These are phyloP conservation scores for Prosopocoilus inquinatus DNA, from an alignment of 2,888 invertebrate species.

Conservation along the genomic window DNA sequence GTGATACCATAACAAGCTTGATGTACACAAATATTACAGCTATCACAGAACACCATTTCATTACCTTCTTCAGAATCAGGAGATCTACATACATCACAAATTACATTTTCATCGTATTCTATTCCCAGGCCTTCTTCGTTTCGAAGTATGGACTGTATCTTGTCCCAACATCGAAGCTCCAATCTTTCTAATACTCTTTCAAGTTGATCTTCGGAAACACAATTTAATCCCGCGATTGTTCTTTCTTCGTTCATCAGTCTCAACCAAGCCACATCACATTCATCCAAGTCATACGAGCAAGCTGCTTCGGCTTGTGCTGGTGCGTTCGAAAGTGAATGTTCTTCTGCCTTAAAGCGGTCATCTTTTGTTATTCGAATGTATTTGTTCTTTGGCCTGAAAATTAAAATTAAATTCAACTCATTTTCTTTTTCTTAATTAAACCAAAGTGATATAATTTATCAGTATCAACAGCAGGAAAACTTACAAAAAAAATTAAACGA, in stretches of 20 bases:
- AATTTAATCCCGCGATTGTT: conserved; percentile 68
- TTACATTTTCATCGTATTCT: conserved; percentile 97
- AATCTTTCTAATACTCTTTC: conserved; percentile 90
- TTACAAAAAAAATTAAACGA: too few relatives aligned
- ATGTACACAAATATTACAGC: conserved; percentile 99
- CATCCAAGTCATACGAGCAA: conserved; percentile 94
- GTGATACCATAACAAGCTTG: conserved; percentile 99
- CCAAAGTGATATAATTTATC: too few relatives aligned
- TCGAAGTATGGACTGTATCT: conserved; percentile 86
- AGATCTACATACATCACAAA: conserved; percentile 97
- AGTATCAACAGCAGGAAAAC: too few relatives aligned
- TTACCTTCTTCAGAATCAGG: conserved; percentile 98
- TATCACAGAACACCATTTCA: conserved; percentile 99
- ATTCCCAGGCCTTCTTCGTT: conserved; percentile 92
- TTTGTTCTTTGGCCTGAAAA: conserved; percentile 82
- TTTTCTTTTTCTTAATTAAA: too few relatives aligned
- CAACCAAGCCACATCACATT: conserved; percentile 89
- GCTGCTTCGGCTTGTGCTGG: conserved; percentile 87
- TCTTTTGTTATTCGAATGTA: conserved; percentile 89
- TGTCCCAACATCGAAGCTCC: conserved; percentile 91
- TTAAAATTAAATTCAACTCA: not conserved
- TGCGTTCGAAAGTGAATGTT: conserved; percentile 82
- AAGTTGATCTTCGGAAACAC: conserved; percentile 82
- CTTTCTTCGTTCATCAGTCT: conserved; percentile 85
- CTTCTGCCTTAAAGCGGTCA: conserved; percentile 78